Percentiles rank a stretch among this genome's conserved stretches.
Evolutionary conservation across 1,140 invertebrate genomes (phyloP).

Genomic region (Leptinotarsa defecta): DNA sequence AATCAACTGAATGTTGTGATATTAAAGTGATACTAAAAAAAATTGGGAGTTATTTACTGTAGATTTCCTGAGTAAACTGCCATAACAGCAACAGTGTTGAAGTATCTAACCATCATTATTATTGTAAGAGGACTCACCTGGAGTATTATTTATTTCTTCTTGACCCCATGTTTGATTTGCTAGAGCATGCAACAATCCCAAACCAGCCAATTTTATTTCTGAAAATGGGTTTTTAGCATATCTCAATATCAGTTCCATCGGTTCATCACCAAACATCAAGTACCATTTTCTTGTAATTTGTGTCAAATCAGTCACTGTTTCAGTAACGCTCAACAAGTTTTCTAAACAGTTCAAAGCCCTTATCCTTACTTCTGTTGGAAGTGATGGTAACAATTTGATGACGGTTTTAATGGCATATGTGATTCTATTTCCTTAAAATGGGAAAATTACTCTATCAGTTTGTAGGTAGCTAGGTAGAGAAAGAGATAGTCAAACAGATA

Average conservation of each 20-base stretch:
- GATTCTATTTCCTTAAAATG: conserved; percentile 54
- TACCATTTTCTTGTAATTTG: conserved; percentile 62
- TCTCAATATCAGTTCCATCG: conserved; percentile 61
- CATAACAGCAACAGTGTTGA: no score
- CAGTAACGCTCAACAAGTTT: conserved; percentile 57
- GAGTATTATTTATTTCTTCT: conserved; percentile 61
- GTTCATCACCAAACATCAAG: conserved; percentile 58
- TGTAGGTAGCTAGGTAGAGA: not conserved
- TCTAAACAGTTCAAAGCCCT: conserved; percentile 66
- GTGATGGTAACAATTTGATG: conserved; percentile 60
- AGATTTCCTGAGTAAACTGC: no score
- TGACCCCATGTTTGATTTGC: conserved; percentile 68
- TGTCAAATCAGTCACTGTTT: conserved; percentile 34
- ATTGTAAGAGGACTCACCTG: conserved; percentile 48
- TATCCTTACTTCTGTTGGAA: conserved; percentile 65
- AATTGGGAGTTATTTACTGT: no score
- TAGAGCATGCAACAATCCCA: conserved; percentile 61
- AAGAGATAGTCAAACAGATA: no score
- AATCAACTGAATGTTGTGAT: no score
- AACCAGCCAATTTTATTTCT: conserved; percentile 62
- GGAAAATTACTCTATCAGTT: no score
- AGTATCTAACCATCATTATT: no score
- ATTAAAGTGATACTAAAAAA: no score
- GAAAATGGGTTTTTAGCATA: conserved; percentile 67
- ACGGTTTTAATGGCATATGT: conserved; percentile 60